A percentile compares a stretch with the other conserved stretches of the same genome.
These are phyloP conservation scores for Grus americana DNA, from an alignment of 2,113 vertebrate species.

Conservation along the genomic window DNA sequence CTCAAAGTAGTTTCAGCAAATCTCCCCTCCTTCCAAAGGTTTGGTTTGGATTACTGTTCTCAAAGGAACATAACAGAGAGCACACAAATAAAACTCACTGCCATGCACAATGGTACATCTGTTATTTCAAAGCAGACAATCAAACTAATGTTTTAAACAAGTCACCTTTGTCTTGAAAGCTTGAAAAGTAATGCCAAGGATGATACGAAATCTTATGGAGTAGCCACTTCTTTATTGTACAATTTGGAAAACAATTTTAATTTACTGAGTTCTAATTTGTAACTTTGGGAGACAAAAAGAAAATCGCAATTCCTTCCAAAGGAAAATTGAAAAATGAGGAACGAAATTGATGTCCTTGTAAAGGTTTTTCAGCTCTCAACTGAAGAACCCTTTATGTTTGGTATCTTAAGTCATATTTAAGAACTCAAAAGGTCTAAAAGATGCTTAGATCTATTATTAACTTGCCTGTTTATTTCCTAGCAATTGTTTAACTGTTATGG, in stretches of 20 bases:
- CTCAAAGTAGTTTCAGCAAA: background rate
- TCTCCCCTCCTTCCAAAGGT: background rate
- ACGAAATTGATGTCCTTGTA: background rate
- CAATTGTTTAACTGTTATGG: background rate
- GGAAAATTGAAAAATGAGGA: background rate
- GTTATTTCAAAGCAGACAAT: background rate
- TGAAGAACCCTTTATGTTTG: background rate
- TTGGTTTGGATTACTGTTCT: background rate
- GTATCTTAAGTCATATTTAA: background rate
- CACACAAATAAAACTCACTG: background rate
- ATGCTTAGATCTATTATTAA: background rate
- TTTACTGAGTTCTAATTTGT: background rate
- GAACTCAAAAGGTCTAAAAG: background rate
- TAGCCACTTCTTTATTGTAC: background rate
- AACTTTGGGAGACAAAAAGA: background rate
- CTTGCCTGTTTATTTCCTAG: constrained; percentile 11
- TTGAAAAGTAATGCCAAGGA: background rate
- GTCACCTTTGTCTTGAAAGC: background rate
- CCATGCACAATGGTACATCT: background rate
- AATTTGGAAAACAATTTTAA: background rate
- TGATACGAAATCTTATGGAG: background rate
- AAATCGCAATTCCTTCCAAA: background rate
- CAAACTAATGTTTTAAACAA: background rate
- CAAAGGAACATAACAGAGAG: background rate
- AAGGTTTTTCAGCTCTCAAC: background rate